Base-by-base conservation (phyloP, 2,797 vertebrate genomes). In the Leptatherina wallacei region DNA sequence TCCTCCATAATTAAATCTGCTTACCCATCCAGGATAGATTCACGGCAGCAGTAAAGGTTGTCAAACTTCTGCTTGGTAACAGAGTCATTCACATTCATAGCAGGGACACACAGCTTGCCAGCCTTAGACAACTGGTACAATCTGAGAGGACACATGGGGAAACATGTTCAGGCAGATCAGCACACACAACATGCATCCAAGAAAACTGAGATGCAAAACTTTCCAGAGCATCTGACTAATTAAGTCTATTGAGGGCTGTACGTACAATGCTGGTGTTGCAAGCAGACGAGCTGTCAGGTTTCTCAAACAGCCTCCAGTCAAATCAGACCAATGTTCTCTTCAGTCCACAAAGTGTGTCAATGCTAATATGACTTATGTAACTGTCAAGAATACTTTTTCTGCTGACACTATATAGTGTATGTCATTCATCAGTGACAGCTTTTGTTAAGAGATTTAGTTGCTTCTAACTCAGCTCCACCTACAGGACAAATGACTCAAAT, bases 11-110 rank as follows among this genome's bases (percentile, higher is more conserved):
- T 65, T 49, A 0, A 30, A 44, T 66, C 65, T 44, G 81, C 96
- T 96, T 94, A 99, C 98, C 98, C 97, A 5, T 99, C 98, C 85
- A 99, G 93, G 84, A 99, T 99, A 77, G 98, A 99, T 75, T 99
- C 98, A 73, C 98, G 94, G 93, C 98, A 98, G 95, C 98, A 99
- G 82, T 99, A 99, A 8, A 99, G 94, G 91, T 99, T 99, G 88
- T 99, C 98, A 71, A 99, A 99, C 80, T 99, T 99, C 95, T 99
- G 98, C 86, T 99, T 99, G 89, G 98, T 99, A 85, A 99, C 98
- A 0, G 98, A 99, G 91, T 99, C 98, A 0, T 99, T 99, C 64
- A 99, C 98, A 0, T 99, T 99, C 98, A 99, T 99, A 35, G 98
- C 98, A 18, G 98, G 98, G 71, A 99, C 97, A 42, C 97, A 98